Evolutionary conservation across 2,888 invertebrate species (phyloP), one percentile per base, ranked within the genome.

Genomic region (Xanthorhoe designata): DNA sequence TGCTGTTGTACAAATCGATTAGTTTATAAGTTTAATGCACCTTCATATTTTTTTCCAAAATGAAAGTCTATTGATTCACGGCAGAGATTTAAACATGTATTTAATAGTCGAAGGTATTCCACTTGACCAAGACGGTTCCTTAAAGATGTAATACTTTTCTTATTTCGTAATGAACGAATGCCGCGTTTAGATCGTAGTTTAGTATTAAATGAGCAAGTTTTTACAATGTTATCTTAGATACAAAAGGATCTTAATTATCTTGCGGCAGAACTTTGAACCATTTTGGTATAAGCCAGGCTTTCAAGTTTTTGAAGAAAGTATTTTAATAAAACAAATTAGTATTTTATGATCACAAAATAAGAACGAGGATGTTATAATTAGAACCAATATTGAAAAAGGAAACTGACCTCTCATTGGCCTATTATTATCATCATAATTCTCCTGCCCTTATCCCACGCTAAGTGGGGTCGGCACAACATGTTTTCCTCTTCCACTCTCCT

Each of bases 221-320:
- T 35, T 42, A 42, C 5, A 42, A 42, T 42, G 13, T 13, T 42
- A 38, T 38, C 9, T 13, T 38, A 32, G 32, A 42, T 42, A 42
- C 38, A 42, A 42, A 42, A 42, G 38, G 38, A 42, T 42, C 38
- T 42, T 42, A 13, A 42, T 42, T 42, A 42, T 42, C 38, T 42
- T 42, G 38, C 38, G 38, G 38, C 13, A 42, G 38, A 42, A 42
- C 38, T 42, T 42, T 42, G 38, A 42, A 42, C 38, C 38, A 42
- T 42, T 42, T 42, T 13, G 38, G 38, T 42, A 13, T 42, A 42
- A 42, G 38, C 38, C 38, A 42, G 38, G 38, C 38, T 42, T 42
- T 42, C 38, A 42, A 42, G 38, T 42, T 42, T 42, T 5, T 13
- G 13, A 42, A 42, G 38, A 42, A 42, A 42, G 38, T 42, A 42